These are phyloP conservation scores for Sarcophaga subvicina DNA, from an alignment of 2,888 invertebrate species.

Conservation along the genomic window DNA sequence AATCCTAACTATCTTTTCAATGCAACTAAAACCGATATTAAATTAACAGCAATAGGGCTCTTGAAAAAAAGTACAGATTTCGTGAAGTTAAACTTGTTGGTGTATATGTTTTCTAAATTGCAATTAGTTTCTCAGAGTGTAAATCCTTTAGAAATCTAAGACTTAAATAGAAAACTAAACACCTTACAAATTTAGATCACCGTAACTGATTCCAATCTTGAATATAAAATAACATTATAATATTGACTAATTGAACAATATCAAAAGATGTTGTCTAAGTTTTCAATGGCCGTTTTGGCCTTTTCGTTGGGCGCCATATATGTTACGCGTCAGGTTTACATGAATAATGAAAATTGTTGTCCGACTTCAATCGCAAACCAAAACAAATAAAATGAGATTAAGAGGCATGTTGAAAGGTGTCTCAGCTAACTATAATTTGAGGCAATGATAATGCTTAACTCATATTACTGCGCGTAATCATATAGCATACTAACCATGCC, in stretches of 20 bases:
- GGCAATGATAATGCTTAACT: too few species aligned
- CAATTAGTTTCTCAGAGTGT: slow-evolving; percentile 8
- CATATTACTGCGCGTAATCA: too few species aligned
- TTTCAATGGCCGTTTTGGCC: background rate
- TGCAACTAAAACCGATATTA: background rate
- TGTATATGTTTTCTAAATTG: background rate
- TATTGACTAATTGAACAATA: too few species aligned
- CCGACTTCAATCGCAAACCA: too few species aligned
- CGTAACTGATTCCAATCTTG: too few species aligned
- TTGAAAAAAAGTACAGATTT: background rate
- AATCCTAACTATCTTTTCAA: too few species aligned
- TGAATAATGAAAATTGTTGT: background rate
- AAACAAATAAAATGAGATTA: too few species aligned
- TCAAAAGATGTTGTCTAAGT: too few species aligned
- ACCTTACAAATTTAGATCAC: background rate
- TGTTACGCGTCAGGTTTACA: background rate
- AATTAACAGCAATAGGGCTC: background rate
- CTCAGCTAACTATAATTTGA: too few species aligned
- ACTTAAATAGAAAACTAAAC: slow-evolving; percentile 9
- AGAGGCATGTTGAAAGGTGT: too few species aligned
- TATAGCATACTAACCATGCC: too few species aligned
- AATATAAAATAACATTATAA: too few species aligned
- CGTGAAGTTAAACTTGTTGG: background rate
- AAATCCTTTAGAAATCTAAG: slow-evolving; percentile 10
- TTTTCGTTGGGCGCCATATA: slow-evolving; percentile 6